Conservation (phyloP, 2,113 vertebrate species). For the Illadopsis cleaveri region DNA sequence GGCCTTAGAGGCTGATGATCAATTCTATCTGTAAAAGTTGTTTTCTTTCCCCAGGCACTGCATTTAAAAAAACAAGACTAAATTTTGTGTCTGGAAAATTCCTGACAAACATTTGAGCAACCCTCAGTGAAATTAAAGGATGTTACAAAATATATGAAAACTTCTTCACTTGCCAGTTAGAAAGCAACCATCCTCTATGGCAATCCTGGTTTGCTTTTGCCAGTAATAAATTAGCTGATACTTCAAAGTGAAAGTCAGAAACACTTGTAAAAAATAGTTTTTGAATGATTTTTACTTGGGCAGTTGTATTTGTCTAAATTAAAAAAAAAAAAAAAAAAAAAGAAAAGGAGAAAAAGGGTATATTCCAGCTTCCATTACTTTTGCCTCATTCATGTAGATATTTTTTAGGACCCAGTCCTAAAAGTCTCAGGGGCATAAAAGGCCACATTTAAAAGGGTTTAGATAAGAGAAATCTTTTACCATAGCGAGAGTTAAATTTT, state of each 20-base stretch:
- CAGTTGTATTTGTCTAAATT: background rate
- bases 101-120: background rate
- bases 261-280: background rate
- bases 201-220: background rate
- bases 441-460: background rate
- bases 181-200: background rate
- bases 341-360: accelerated
- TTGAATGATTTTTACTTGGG: background rate
- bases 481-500: background rate
- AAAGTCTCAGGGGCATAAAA: background rate
- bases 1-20: slow-evolving; percentile 33
- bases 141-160: background rate
- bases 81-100: background rate
- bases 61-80: slow-evolving; percentile 5
- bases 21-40: slow-evolving; percentile 9
- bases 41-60: slow-evolving; percentile 1
- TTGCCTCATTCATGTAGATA: background rate
- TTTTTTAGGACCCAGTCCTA: background rate
- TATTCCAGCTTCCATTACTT: background rate
- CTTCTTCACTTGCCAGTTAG: background rate
- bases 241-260: background rate
- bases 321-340: background rate
- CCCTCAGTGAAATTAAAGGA: background rate
- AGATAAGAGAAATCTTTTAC: background rate
- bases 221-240: background rate